Base-by-base conservation (phyloP, 2,888 invertebrate genomes). In the Nasonia oneida region DNA sequence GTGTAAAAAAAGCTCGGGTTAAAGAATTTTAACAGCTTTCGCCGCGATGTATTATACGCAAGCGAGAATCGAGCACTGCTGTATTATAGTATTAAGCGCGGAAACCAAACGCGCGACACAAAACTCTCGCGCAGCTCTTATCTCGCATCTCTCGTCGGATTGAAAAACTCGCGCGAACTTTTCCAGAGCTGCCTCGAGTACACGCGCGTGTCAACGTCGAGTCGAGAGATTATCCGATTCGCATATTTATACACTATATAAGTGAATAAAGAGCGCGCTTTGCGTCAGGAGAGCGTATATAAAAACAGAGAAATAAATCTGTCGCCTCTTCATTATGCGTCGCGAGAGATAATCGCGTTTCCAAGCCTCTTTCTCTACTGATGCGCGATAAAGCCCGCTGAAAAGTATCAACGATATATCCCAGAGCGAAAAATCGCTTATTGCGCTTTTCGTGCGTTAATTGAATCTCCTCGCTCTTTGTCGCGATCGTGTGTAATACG, bases 181-280 rank as follows among this genome's bases (percentile, higher is more conserved):
- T 61, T 61, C 53, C 53, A 53, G 18, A 53, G 50, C 29, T 29
- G 29, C 50, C 50, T 14, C 50, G 15, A 14, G 50, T 53, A 10
- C 18, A 23, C 57, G 29, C 29, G 1, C 12, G 47, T 47, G 47
- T 47, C 47, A 47, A 47, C 47, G 47, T 47, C 47, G 47, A 47
- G 29, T 29, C 29, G 29, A 29, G 12, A 42, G 47, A 47, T 47
- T 47, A 47, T 47, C 47, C 12, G 42, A 6, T 42, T 42, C 5
- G 12, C 12, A 47, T 47, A 47, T 8, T 6, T 8, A 42, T 1
- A 42, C 10, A 8, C 42, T 47, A 42, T 37, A 42, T 42, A 47
- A 47, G 73, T 14, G 47, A 47, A 23, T 47, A 73, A 73, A 73
- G 47, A 73, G n/a, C n/a, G 39, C 39, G n/a, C 23, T 23, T 73